Percentiles rank a stretch among this genome's conserved stretches.
Conservation (phyloP, 2,888 invertebrate genomes). For the Chorisops tibialis region DNA sequence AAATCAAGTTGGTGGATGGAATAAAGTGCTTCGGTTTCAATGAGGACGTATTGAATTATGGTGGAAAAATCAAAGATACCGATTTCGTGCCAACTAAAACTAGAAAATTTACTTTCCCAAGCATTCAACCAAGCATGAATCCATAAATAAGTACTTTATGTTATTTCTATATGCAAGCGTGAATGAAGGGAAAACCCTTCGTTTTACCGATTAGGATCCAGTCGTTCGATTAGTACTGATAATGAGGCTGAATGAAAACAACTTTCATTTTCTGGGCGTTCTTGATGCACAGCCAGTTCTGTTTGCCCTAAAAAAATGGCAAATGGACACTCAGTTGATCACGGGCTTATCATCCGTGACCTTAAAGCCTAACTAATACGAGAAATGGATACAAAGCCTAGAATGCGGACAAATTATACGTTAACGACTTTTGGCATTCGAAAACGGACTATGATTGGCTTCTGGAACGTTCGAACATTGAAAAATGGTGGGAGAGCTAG, state of each 20-base stretch:
- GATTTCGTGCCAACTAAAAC: constrained; percentile 59
- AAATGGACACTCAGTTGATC: too few relatives aligned
- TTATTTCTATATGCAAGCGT: constrained; percentile 63
- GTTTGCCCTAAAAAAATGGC: too few relatives aligned
- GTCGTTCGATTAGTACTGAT: constrained; percentile 62
- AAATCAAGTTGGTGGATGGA: constrained; percentile 60
- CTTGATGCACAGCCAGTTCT: too few relatives aligned
- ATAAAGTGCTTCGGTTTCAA: constrained; percentile 54
- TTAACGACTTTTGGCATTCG: too few relatives aligned
- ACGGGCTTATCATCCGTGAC: too few relatives aligned
- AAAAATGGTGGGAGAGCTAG: too few relatives aligned
- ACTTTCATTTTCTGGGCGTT: constrained; percentile 29
- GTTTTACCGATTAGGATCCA: constrained; percentile 69
- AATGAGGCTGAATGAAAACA: constrained; percentile 57
- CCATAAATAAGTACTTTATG: constrained; percentile 59
- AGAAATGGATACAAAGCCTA: too few relatives aligned
- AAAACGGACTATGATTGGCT: too few relatives aligned
- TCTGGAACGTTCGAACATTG: too few relatives aligned
- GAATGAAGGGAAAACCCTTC: constrained; percentile 56
- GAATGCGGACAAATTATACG: too few relatives aligned
- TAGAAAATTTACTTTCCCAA: constrained; percentile 44
- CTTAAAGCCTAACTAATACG: too few relatives aligned
- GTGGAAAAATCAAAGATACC: constrained; percentile 59
- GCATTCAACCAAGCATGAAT: constrained; percentile 51
- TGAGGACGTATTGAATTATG: constrained; percentile 58